A percentile compares a stretch with the other conserved stretches of the same genome.
Conservation (phyloP, 2,888 invertebrate species). For the Ryuthela nishihirai region DNA sequence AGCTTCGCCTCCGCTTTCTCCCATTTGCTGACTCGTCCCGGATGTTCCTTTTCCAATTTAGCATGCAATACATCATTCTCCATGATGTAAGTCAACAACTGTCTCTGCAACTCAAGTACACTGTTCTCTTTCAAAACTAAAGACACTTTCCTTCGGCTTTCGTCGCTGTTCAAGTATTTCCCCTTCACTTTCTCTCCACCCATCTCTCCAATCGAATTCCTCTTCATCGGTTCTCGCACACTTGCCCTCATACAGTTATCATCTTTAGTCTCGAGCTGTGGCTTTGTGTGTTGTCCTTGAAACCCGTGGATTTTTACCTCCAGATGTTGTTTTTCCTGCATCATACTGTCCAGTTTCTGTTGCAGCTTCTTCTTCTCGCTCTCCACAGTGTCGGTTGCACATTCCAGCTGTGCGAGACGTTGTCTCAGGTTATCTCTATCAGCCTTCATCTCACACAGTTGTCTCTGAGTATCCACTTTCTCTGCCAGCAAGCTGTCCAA, state of each 20-base stretch:
- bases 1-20: constrained; percentile 19
- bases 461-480: constrained; percentile 23
- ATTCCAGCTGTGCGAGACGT: constrained; percentile 28
- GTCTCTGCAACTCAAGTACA: constrained; percentile 43
- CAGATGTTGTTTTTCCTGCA: constrained; percentile 30
- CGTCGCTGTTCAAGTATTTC: constrained; percentile 27
- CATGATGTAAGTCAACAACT: constrained; percentile 44
- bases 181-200: constrained; percentile 15
- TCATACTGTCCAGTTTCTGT: constrained; percentile 14
- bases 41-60: constrained; percentile 27
- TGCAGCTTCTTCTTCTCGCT: constrained; percentile 25
- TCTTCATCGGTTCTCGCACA: neutral
- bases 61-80: constrained; percentile 43
- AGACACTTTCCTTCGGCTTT: constrained; percentile 21
- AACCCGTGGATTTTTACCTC: constrained; percentile 20
- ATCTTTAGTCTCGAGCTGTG: neutral
- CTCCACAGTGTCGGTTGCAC: constrained; percentile 22
- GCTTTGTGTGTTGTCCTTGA: neutral
- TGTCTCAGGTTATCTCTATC: constrained; percentile 24
- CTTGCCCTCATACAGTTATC: neutral
- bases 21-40: constrained; percentile 20
- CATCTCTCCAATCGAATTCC: constrained; percentile 16
- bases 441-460: constrained; percentile 28
- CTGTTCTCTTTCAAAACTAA: constrained; percentile 42
- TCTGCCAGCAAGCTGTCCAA: constrained; percentile 21